Evolutionary conservation across 2,113 vertebrate genomes (phyloP), one percentile per base, ranked within the genome.

Genomic region (Syngnathus typhle): DNA sequence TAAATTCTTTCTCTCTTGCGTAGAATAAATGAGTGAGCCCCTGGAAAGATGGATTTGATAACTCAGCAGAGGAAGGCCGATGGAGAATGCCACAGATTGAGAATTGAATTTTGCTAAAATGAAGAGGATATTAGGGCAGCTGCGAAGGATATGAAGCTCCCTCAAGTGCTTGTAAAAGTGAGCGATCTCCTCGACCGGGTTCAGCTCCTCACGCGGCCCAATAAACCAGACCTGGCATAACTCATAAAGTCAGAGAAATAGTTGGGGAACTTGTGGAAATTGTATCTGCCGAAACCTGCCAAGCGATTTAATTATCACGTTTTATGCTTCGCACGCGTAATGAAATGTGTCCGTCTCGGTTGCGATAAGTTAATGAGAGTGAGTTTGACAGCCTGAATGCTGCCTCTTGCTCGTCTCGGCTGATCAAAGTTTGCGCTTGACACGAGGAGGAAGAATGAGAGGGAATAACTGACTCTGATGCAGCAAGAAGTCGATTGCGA

Each of bases 371-470:
- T 43, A 62, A 44, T 7, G 60, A 13, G 59, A 61, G 38, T 11
- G 19, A 7, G 11, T 23, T 62, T 62, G 60, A 62, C 60, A 16
- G n/a, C n/a, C 12, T 16, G 60, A 44, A 62, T 7, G 60, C 39
- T 13, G 39, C 60, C 41, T 44, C n/a, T 39, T 4, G 60, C 60
- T 62, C 60, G 60, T 62, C 39, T 44, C 12, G 60, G n/a, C 15
- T 44, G 60, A 62, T 62, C 41, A 62, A 62, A 44, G 60, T 41
- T 62, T 44, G 60, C 41, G 12, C 41, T 15, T 44, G 60, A 62
- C 60, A 15, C 21, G n/a, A 5, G 60, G 60, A 44, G n/a, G 60
- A 44, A 43, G 38, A 7, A 12, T 13, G 60, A 3, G 60, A 23
- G 38, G 60, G 39, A 62, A 62, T 44, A 62, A 62, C 60, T 2